Base-by-base conservation (phyloP, 2,888 invertebrate species). In the Rosalia funebris region DNA sequence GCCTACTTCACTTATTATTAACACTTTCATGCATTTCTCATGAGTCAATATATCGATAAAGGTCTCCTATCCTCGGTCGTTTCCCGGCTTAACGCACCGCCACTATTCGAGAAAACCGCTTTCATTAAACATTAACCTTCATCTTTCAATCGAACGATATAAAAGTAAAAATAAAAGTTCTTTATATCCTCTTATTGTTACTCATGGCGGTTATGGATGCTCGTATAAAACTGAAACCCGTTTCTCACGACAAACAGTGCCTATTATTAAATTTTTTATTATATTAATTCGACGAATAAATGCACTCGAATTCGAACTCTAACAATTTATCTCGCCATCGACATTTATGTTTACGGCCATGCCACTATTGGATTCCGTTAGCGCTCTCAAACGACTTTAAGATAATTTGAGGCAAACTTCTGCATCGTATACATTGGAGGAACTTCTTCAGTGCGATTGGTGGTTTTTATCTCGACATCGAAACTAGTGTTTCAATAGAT, bases 11-110 rank as follows among this genome's bases (percentile, higher is more conserved):
- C 53, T 52, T 57, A 62, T 58, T 58, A 58, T 65, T 63, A 65
- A 62, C 60, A 60, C 58, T 65, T 60, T 58, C 65, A 65, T 65
- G 65, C 62, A 65, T 65, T 65, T 65, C 60, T 63, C 62, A 65
- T 65, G 62, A 65, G 65, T 60, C 65, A 50, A 65, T 65, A 65
- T 65, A 62, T 65, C 59, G 65, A 65, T 65, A 60, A 57, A 55
- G 60, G 65, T 48, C 59, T 60, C 62, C 62, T 50, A 57, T 57
- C 57, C 54, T 46, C 62, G 50, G 57, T 31, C 60, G 41, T 57
- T 57, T 57, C 58, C 58, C 60, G 34, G 64, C 58, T 54, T 47
- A 53, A 41, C 60, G 63, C 57, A 47, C 55, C 60, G 37, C 44
- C 45, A 50, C 54, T 47, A 59, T 57, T 59, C 53, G 61, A 59